Evolutionary conservation across 2,113 vertebrate species (phyloP).

Genomic region (Platichthys stellatus): DNA sequence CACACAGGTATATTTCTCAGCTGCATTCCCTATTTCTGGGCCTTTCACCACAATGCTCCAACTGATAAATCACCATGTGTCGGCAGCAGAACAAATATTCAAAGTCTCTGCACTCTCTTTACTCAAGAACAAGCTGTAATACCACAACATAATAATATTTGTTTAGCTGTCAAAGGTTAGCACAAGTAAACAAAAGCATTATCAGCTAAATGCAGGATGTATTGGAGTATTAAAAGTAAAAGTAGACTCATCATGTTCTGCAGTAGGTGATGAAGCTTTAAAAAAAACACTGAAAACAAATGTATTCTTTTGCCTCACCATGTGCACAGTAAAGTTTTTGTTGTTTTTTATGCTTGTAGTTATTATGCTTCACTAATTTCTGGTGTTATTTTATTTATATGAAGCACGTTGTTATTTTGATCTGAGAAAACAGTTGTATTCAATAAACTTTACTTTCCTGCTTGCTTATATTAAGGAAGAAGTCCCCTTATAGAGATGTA

Average conservation of each 20-base stretch:
- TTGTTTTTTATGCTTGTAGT: too few relatives aligned
- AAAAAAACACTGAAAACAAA: background rate
- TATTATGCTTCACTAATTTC: too few relatives aligned
- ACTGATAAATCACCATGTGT: slow-evolving; percentile 11
- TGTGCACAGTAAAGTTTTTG: background rate
- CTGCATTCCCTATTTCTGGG: slow-evolving; percentile 18
- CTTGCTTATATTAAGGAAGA: too few relatives aligned
- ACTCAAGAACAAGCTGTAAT: background rate
- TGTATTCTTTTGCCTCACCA: background rate
- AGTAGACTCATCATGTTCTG: background rate
- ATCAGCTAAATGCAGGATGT: background rate
- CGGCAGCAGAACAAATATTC: background rate
- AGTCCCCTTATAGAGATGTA: background rate
- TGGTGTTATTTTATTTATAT: too few relatives aligned
- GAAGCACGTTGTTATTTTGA: too few relatives aligned
- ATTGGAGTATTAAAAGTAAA: too few relatives aligned
- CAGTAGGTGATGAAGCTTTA: background rate
- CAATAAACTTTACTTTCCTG: too few relatives aligned
- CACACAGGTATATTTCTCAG: slow-evolving; percentile 30
- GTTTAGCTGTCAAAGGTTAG: background rate
- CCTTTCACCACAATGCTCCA: slow-evolving; percentile 23
- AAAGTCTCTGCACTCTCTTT: background rate
- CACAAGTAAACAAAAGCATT: background rate
- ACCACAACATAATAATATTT: background rate
- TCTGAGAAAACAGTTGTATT: too few relatives aligned